phyloP scores from a whole-genome alignment of 2,797 vertebrate species.

The Galaxias olidus region DNA sequence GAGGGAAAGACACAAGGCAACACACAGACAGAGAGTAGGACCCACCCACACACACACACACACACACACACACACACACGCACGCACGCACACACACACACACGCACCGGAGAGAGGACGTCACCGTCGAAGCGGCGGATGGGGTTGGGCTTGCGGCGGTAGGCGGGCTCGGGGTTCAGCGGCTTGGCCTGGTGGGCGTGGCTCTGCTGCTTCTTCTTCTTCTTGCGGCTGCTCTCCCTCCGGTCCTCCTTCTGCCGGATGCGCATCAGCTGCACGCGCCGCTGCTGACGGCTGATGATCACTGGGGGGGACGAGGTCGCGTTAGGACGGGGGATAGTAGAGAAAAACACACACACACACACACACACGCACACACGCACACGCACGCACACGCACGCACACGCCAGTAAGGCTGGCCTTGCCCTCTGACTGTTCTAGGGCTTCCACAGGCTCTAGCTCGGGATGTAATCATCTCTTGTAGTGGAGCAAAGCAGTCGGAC shows the following conservation, averaged over 20 bases:
- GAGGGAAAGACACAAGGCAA: background rate
- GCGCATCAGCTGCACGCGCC: constrained; percentile 92
- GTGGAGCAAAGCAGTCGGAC: too few species aligned
- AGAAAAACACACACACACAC: background rate
- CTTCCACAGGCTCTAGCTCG: too few species aligned
- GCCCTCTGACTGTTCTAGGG: too few species aligned
- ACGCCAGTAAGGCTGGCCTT: too few species aligned
- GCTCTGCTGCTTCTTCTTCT: constrained; percentile 78
- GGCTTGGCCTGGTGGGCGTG: constrained; percentile 80
- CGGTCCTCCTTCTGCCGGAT: constrained; percentile 93
- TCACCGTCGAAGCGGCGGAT: constrained; percentile 97
- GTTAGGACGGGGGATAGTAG: background rate
- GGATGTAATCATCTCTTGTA: too few species aligned
- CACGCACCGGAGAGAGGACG: constrained; percentile 92
- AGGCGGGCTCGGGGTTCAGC: constrained; percentile 84
- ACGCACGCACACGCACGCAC: background rate
- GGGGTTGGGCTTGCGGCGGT: constrained; percentile 94
- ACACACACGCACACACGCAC: background rate
- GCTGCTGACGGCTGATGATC: constrained; percentile 93
- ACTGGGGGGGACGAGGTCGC: constrained; percentile 67
- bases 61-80: background rate
- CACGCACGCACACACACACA: fast-evolving
- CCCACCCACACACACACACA: background rate
- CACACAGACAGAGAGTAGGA: too few species aligned
- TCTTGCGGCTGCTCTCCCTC: constrained; percentile 85